phyloP scores from a whole-genome alignment of 2,113 vertebrate genomes.

The Oncorhynchus masou region DNA sequence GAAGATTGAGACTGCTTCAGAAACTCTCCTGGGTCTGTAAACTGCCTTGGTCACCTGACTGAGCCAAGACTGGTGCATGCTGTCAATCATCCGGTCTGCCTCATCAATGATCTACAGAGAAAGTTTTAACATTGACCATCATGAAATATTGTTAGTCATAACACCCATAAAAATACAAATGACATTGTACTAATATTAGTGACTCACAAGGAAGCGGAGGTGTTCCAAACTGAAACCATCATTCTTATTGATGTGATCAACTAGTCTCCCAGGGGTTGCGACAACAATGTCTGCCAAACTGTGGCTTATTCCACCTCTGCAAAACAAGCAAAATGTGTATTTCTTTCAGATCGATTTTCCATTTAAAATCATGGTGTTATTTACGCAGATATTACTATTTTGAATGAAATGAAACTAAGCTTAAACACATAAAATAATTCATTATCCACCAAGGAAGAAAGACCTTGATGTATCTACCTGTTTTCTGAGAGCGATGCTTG shows the following conservation, averaged over 20 bases:
- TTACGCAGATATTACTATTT: not conserved
- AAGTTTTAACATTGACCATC: not conserved
- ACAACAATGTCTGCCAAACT: constrained; percentile 91
- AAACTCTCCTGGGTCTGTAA: constrained; percentile 47
- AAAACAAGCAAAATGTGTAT: not conserved
- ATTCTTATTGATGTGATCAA: constrained; percentile 90
- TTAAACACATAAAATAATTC: not conserved
- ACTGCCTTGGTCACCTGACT: constrained; percentile 81
- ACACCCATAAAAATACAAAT: not conserved
- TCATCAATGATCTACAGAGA: constrained; percentile 85
- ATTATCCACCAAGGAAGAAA: too few relatives aligned
- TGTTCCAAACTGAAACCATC: constrained; percentile 81
- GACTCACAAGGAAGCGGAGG: constrained; percentile 88
- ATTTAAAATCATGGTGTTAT: not conserved
- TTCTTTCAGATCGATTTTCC: not conserved
- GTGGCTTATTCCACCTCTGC: constrained; percentile 66
- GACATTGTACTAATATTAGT: not conserved
- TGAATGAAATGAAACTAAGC: not conserved
- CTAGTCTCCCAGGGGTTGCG: constrained; percentile 91
- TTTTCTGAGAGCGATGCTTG: constrained; percentile 81
- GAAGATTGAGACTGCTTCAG: constrained; percentile 60
- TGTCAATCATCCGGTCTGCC: constrained; percentile 95
- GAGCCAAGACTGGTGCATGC: constrained; percentile 94
- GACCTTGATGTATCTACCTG: constrained; percentile 65
- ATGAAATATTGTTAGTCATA: not conserved